Evolutionary conservation across 1,140 invertebrate species (phyloP).

Genomic region (Ceratina calcarata): DNA sequence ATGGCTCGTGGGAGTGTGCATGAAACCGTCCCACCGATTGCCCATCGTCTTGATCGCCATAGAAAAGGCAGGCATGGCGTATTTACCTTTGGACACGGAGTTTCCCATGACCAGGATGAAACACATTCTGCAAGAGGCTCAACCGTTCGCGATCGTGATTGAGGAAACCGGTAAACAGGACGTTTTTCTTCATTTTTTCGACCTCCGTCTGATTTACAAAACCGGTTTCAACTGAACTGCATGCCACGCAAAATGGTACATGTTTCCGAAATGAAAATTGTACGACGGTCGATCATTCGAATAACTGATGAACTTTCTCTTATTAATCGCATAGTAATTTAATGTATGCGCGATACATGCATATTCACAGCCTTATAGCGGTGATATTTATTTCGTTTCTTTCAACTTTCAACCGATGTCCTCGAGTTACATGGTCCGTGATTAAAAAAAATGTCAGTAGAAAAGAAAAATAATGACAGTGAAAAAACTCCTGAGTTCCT

Average conservation of each 20-base stretch:
- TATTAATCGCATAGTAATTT: too few species aligned
- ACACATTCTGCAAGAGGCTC: slow-evolving; percentile 88
- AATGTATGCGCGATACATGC: too few species aligned
- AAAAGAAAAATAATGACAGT: background rate
- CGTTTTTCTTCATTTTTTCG: background rate
- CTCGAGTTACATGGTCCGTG: too few species aligned
- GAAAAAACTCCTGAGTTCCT: background rate
- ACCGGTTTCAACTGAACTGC: too few species aligned
- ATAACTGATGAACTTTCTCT: too few species aligned
- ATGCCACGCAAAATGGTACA: too few species aligned
- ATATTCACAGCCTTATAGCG: too few species aligned
- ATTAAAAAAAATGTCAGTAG: background rate
- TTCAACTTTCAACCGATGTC: too few species aligned
- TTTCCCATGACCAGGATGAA: slow-evolving; percentile 88
- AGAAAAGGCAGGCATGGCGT: slow-evolving; percentile 90
- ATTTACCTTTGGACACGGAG: slow-evolving; percentile 89
- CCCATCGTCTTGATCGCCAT: slow-evolving; percentile 86
- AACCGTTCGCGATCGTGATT: slow-evolving; percentile 86
- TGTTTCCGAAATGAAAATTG: too few species aligned
- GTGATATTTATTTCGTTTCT: too few species aligned
- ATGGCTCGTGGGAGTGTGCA: slow-evolving; percentile 87
- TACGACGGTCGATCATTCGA: too few species aligned
- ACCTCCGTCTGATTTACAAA: background rate
- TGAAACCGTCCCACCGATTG: slow-evolving; percentile 87
- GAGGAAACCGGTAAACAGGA: slow-evolving; percentile 78